Evolutionary conservation across 2,797 vertebrate species (phyloP).

Genomic region (Urocyon cinereoargenteus): DNA sequence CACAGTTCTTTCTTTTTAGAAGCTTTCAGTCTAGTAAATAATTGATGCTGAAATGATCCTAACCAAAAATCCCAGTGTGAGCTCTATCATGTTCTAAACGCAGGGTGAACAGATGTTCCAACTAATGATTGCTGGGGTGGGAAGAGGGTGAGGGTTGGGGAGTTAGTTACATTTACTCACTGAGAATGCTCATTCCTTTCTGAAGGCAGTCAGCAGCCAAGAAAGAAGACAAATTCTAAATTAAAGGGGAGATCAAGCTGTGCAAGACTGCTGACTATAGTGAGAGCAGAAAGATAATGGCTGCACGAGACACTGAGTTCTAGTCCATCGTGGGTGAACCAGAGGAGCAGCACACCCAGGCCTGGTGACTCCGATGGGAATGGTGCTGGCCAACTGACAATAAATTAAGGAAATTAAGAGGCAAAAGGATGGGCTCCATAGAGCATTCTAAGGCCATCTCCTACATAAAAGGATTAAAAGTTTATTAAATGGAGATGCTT

Average conservation of each 20-base stretch:
- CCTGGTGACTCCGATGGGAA: not conserved
- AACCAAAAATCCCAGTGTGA: constrained; percentile 64
- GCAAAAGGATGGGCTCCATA: not conserved
- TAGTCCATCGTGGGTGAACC: not conserved
- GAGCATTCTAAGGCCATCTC: not conserved
- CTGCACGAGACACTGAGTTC: not conserved
- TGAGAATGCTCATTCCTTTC: constrained; percentile 71
- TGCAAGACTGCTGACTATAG: constrained; percentile 58
- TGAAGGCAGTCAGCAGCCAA: constrained; percentile 72
- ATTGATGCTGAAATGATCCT: constrained; percentile 63
- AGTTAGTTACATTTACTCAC: constrained; percentile 74
- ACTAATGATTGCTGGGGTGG: constrained; percentile 63
- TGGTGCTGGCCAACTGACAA: not conserved
- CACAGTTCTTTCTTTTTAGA: constrained; percentile 62
- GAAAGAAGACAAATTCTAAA: constrained; percentile 69
- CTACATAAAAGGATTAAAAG: not conserved
- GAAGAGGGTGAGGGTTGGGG: constrained; percentile 64
- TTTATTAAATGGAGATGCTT: not conserved
- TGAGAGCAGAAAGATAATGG: constrained; percentile 57
- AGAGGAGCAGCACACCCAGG: not conserved
- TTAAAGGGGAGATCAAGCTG: constrained; percentile 69
- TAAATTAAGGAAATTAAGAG: not conserved
- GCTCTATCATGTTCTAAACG: constrained; percentile 46
- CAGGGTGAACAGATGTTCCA: constrained; percentile 80
- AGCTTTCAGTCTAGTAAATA: constrained; percentile 69